Evolutionary conservation across 2,888 invertebrate species (phyloP).

Genomic region (Cephus rjabovi): DNA sequence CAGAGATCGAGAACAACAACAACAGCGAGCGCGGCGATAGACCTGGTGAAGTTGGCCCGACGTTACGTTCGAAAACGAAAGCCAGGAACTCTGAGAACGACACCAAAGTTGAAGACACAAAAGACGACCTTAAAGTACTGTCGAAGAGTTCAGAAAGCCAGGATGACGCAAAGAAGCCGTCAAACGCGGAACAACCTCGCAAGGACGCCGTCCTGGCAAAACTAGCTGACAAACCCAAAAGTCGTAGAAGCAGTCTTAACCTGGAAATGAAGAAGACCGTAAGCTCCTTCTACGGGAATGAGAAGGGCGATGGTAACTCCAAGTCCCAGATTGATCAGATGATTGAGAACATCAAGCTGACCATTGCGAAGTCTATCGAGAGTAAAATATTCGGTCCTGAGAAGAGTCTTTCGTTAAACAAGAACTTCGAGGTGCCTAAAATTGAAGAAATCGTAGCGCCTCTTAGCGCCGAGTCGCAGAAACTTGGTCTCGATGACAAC

Average conservation of each 20-base stretch:
- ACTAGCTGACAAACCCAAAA: conserved; percentile 46
- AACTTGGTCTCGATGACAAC: conserved; percentile 30
- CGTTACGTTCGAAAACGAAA: conserved; percentile 61
- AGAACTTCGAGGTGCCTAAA: conserved; percentile 58
- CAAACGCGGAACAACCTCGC: conserved; percentile 43
- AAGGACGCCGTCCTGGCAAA: conserved; percentile 53
- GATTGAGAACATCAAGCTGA: conserved; percentile 61
- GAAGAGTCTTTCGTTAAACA: conserved; percentile 46
- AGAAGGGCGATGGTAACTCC: conserved; percentile 47
- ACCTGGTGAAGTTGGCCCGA: conserved; percentile 52
- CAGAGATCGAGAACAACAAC: conserved; percentile 58
- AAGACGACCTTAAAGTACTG: conserved; percentile 35
- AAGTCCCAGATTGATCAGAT: conserved; percentile 61
- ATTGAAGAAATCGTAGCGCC: conserved; percentile 60
- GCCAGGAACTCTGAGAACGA: conserved; percentile 49
- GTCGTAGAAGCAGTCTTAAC: conserved; percentile 58
- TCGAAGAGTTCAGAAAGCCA: conserved; percentile 22
- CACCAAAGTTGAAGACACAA: conserved; percentile 27
- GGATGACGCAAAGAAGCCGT: conserved; percentile 38
- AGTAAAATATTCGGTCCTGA: conserved; percentile 56
- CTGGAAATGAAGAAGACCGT: conserved; percentile 58
- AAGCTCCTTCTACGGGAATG: conserved; percentile 48
- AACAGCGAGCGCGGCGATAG: conserved; percentile 54
- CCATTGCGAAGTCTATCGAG: conserved; percentile 60
- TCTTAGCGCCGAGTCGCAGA: conserved; percentile 55